Percentiles rank a stretch among this genome's conserved stretches.
phyloP scores from a whole-genome alignment of 2,797 vertebrate species.

The Psittacula derbiana region DNA sequence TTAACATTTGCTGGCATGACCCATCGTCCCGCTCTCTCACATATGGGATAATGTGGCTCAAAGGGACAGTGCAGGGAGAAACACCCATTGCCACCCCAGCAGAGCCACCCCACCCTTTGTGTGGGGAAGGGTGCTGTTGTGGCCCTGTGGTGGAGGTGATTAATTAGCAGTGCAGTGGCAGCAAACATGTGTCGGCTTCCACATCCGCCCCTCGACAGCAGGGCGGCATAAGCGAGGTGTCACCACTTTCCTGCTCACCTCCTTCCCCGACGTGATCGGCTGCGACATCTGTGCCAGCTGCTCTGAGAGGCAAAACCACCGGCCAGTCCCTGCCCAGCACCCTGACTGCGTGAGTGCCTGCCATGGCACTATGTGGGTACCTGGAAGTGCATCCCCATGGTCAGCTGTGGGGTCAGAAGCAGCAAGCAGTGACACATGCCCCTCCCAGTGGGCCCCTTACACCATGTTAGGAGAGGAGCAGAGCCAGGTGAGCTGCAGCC shows the following conservation, averaged over 20 bases:
- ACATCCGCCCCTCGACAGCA: conserved; percentile 72
- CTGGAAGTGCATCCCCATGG: rapidly evolving
- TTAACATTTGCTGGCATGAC: rapidly evolving
- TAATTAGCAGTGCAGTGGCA: conserved; percentile 61
- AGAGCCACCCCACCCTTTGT: rapidly evolving
- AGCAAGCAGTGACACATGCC: rapidly evolving
- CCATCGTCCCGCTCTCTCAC: rapidly evolving
- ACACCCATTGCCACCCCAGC: rapidly evolving
- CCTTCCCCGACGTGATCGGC: conserved; percentile 66
- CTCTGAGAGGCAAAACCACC: background rate
- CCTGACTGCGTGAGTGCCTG: background rate
- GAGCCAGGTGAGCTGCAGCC: background rate
- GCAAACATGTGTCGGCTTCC: conserved; percentile 52
- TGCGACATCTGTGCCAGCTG: conserved; percentile 75
- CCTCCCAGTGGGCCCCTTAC: rapidly evolving
- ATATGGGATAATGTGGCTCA: rapidly evolving
- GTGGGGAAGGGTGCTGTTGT: background rate
- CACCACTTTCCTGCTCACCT: conserved; percentile 54
- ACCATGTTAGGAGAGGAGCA: background rate
- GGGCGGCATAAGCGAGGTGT: conserved; percentile 54
- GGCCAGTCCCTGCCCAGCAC: background rate
- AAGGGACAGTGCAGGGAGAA: background rate
- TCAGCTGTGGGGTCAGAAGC: background rate
- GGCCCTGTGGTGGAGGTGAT: conserved; percentile 53
- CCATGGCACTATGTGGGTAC: rapidly evolving